Base-by-base conservation (phyloP, 1,140 invertebrate genomes). In the Forficula auricularia region DNA sequence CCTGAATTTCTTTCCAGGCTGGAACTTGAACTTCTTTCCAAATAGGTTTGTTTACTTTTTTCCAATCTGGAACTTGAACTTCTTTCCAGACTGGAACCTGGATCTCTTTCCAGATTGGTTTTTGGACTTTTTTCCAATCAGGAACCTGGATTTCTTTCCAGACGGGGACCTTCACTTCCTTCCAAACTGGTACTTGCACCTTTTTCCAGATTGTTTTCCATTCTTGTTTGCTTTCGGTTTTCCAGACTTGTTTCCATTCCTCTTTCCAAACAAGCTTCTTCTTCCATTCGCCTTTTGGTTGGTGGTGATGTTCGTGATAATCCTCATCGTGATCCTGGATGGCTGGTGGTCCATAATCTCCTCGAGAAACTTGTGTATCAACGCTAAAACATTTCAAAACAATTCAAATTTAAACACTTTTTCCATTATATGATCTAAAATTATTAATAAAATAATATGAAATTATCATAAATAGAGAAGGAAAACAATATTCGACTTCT, bases 1-100 rank as follows among this genome's bases (percentile, higher is more conserved):
- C 68, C 50, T 66, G 59, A 13, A 68, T 56, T 37, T 69, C 59
- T 48, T 68, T 76, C 74, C 70, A 77, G 30, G 65, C 68, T 1
- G 73, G 68, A 0, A 76, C 68, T 57, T 77, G 64, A 2, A 75
- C 62, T 56, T 73, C 70, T 47, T 73, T 75, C 70, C 72, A 75
- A 10, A 71, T 67, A 2, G 73, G 72, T 6, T 72, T 67, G 56
- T 75, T 63, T 10, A 68, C 57, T 55, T 79, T 69, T 50, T 73
- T 74, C 75, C 75, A 79, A 6, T 72, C 54, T 0, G 69, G 68
- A 16, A 71, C 67, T 51, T 66, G 60, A 0, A 64, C 57, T 47
- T 66, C 65, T 43, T 65, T 65, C 64, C 63, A 65, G 3, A 50
- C 57, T 0, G 63, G 60, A 32, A 60, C 57, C 42, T 62, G 60